Evolutionary conservation across 1,140 invertebrate species (phyloP), one percentile per base, ranked within the genome.

Genomic region (Aculops lycopersici): DNA sequence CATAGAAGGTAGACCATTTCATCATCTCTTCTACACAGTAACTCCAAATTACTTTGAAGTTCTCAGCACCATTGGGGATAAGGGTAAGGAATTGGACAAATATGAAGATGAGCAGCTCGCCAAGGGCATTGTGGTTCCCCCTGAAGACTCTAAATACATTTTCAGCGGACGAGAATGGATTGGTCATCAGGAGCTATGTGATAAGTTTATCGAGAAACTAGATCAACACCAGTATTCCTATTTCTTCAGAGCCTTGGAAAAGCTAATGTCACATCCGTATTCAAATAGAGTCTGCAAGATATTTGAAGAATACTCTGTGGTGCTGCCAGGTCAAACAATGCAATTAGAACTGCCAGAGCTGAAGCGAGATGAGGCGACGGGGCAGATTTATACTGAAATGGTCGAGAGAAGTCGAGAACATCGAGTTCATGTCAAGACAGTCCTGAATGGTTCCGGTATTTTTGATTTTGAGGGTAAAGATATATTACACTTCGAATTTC

Each of bases 21-120:
- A 88, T 60, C 70, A 65, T 38, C 58, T 90, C 42, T 92, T 86
- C 59, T 94, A 90, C 51, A 92, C 83, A 1, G 64, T 63, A 36
- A 72, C 67, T 52, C 69, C 77, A 3, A 72, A 78, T 53, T 92
- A 70, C 55, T 79, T 73, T 52, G 62, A 74, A 51, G 43, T 14
- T 45, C 47, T 53, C 18, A 44, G 74, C 68, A 60, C 71, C 49
- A 57, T 67, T 45, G 62, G 64, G 24, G 58, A 62, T 36, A 54
- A 70, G 48, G 63, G 77, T 20, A 61, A 69, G 44, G 61, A 65
- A 35, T 52, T 76, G 13, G 62, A 76, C 49, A 58, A 62, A 37
- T 63, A 68, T 49, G 68, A 81, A 58, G 70, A 74, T 48, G 57
- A 60, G 36, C 66, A 72, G 50, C 58, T 68, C 20, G 56, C 56